Evolutionary conservation across 2,113 vertebrate genomes (phyloP), one percentile per base, ranked within the genome.

Genomic region (Triplophysa siluroides): DNA sequence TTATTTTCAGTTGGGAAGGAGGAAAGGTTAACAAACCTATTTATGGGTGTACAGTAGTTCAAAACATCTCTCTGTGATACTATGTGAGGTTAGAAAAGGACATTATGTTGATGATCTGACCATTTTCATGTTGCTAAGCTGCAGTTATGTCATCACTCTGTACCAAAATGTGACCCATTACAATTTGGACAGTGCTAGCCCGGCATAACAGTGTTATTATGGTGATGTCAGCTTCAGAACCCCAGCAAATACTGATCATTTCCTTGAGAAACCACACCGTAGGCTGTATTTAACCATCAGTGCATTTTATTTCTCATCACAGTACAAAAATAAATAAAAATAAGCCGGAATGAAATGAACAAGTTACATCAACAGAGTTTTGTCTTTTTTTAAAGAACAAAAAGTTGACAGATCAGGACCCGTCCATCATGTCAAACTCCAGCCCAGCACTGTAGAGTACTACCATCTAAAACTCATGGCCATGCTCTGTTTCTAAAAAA

Each of bases 291-390:
- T 92, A 96, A 96, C 93, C 92, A 93, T 97, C 96, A 95, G 96
- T 98, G 95, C 95, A 93, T 95, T 98, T 98, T 97, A 96, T 97
- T 97, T 93, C 88, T 94, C 94, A 95, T 95, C 96, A 98, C 96
- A 92, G 96, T 98, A 99, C 98, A 99, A 99, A 99, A 98, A 97
- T 98, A 99, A 98, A 98, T 98, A 93, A 97, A 98, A 96, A 94
- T 95, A 88, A 92, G 88, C 95, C 94, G 91, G 95, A 94, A 90
- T 83, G 21, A 92, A 91, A 86, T 83, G 72, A 86, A 78, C 88
- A 90, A 88, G 80, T 87, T 90, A 93, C 91, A 93, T 88, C 88
- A 89, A 92, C 82, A 80, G 81, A 63, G 82, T 86, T 70, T 72
- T 54, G 29, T 76, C 88, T 77, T 87, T 87, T 45, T 80, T n/a